Evolutionary conservation across 2,888 invertebrate genomes (phyloP).

Genomic region (Stegophylla sp.): DNA sequence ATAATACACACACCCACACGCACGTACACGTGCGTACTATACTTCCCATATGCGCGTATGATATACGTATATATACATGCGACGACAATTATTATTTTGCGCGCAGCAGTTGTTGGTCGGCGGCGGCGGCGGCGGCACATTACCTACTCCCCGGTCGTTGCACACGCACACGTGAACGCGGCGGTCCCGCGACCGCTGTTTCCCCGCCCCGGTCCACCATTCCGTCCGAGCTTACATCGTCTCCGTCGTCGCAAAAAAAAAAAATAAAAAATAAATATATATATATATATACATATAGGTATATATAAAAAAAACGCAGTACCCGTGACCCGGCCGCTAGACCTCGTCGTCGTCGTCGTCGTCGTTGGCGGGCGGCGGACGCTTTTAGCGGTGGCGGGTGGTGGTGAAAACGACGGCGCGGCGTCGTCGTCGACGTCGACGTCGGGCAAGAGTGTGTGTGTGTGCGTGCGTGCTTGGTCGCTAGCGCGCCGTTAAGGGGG

Average conservation of each 20-base stretch:
- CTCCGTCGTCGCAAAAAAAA: background rate
- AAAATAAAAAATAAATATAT: no score
- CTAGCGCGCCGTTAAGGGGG: constrained; percentile 15
- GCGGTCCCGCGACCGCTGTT: background rate
- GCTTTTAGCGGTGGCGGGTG: background rate
- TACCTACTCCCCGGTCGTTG: constrained; percentile 4
- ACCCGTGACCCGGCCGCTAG: constrained; percentile 47
- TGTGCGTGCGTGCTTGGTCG: constrained; percentile 2
- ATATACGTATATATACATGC: background rate
- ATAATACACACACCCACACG: background rate
- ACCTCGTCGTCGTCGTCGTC: constrained; percentile 44
- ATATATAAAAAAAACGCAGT: background rate
- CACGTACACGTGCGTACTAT: background rate
- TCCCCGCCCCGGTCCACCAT: background rate
- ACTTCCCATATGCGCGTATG: background rate
- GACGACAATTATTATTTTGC: constrained; percentile 37
- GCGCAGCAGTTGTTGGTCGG: constrained; percentile 20
- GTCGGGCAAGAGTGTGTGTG: background rate
- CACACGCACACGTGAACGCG: background rate
- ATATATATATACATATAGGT: no score
- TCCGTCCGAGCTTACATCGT: background rate
- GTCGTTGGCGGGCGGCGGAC: background rate
- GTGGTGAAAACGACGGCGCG: constrained; percentile 35
- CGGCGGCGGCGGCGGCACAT: background rate
- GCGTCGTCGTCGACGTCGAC: no score